Base-by-base conservation (phyloP, 2,888 invertebrate species). In the Acleris emargana region DNA sequence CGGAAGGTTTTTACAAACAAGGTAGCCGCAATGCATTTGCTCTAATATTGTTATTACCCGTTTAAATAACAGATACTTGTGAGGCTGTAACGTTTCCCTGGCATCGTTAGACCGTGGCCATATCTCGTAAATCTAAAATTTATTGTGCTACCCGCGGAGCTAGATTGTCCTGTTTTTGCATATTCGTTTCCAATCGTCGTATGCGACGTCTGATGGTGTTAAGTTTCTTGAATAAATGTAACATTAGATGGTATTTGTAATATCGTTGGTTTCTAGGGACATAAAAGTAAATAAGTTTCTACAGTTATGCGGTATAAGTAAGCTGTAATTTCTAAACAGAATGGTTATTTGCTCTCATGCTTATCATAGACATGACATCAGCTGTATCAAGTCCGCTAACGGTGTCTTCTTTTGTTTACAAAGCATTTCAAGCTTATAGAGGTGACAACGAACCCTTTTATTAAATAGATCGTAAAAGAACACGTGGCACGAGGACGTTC, bases 31-130 rank as follows among this genome's bases (percentile, higher is more conserved):
- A 32, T 49, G 67, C 66, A 69, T 52, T 67, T 76, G 75, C 54
- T 59, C 43, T 60, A 50, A 55, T 64, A 78, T 79, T 77, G 79
- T 78, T 82, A 81, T 80, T 80, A 81, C 76, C 71, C 69, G 75
- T 75, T 74, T 67, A 68, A 73, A 73, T 77, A 80, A 79, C 81
- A 77, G 81, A 79, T 75, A 73, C 75, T 80, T 82, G 80, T 76
- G 70, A 74, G 70, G 68, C 67, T 72, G 71, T 75, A 76, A 53
- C 52, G 59, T 59, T 64, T 58, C 58, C 59, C 51, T 60, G 54
- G 43, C 59, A 55, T 60, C 64, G 59, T 59, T 55, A 60, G 49
- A 55, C 59, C 49, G 54, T 50, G 38, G 64, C 51, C 20, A 59
- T 53, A 55, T 59, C 64, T 20, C 59, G 54, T 64, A 64, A 64